Evolutionary conservation across 1,140 invertebrate species (phyloP).

Genomic region (Lepidurus arcticus): DNA sequence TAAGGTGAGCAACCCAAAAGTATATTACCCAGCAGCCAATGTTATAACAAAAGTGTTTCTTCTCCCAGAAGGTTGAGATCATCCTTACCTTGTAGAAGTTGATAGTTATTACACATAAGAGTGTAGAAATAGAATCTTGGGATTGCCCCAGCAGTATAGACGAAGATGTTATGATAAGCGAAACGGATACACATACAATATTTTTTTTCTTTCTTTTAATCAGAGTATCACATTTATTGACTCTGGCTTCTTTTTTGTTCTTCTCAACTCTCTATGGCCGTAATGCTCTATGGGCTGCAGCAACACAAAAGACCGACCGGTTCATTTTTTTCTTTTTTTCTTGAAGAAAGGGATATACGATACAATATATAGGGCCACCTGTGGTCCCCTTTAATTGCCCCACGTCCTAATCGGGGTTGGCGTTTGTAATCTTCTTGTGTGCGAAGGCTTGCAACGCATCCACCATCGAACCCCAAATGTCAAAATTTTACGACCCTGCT

Average conservation of each 20-base stretch:
- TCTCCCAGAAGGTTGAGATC: neutral
- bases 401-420: slow-evolving; percentile 12
- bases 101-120: neutral
- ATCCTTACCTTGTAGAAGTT: neutral
- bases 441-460: neutral
- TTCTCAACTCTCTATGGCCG: neutral
- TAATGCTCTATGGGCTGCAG: too few species aligned
- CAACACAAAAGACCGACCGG: too few species aligned
- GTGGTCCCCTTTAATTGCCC: slow-evolving; percentile 18
- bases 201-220: neutral
- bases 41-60: neutral
- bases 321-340: too few species aligned
- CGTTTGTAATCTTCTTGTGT: neutral
- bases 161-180: neutral
- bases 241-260: neutral
- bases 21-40: neutral
- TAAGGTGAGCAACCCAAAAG: neutral
- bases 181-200: neutral
- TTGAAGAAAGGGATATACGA: neutral
- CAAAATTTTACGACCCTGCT: neutral
- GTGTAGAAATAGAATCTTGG: neutral
- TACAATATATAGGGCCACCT: slow-evolving; percentile 3
- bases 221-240: slow-evolving; percentile 10
- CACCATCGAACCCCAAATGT: neutral
- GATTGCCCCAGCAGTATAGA: neutral